phyloP scores from a whole-genome alignment of 2,888 invertebrate species.

The Acanthosepion esculentum region DNA sequence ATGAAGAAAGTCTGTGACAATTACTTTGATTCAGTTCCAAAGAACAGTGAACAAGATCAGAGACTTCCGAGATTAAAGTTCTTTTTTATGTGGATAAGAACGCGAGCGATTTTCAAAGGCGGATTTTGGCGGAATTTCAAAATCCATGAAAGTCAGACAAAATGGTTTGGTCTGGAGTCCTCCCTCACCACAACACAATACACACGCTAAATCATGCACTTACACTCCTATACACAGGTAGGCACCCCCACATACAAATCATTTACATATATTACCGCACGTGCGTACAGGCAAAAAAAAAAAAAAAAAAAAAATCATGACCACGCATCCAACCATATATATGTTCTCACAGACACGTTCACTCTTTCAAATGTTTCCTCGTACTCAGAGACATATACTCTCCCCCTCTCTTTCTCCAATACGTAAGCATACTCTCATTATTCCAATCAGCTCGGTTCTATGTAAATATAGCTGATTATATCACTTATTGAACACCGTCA shows the following conservation, averaged over 20 bases:
- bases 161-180: slow-evolving; percentile 33
- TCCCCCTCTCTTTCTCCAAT: no score
- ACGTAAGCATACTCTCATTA: background rate
- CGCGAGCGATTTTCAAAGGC: slow-evolving; percentile 6
- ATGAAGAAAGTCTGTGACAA: background rate
- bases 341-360: background rate
- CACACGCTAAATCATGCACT: background rate
- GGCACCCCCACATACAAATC: no score
- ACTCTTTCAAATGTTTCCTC: background rate
- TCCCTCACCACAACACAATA: background rate
- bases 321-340: background rate
- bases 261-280: no score
- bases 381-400: background rate
- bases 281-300: background rate
- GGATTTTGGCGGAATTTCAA: slow-evolving; percentile 20
- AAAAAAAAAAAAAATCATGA: no score
- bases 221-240: background rate
- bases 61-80: background rate
- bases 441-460: background rate
- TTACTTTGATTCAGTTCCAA: slow-evolving; percentile 22
- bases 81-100: slow-evolving; percentile 8
- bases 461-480: background rate
- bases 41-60: background rate
- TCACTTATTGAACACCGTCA: background rate
- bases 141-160: slow-evolving; percentile 33